Evolutionary conservation across 2,113 vertebrate genomes (phyloP), one percentile per base, ranked within the genome.

Genomic region (Erpornis zantholeuca): DNA sequence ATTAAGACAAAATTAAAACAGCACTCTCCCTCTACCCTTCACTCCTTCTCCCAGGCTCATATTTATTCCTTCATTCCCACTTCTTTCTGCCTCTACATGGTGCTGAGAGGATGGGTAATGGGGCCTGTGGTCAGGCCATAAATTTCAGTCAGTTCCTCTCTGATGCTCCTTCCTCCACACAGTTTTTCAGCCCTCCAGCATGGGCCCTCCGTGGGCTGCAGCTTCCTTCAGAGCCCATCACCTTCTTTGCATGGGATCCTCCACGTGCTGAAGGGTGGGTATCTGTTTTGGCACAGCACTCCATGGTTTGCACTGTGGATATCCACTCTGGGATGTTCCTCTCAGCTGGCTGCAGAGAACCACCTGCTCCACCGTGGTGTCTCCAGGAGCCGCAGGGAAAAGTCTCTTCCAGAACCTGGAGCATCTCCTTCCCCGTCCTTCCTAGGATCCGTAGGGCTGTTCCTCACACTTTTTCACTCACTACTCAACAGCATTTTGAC

Each of bases 1-100:
- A 79, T 28, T 27, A 69, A 35, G 38, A 59, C 23, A 52, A 38
- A 80, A 52, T 38, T 33, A 22, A 66, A 86, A 19, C 4, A 42
- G 4, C 23, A 22, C 0, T 10, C 82, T 59, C 4, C 1, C 2
- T 4, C 6, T 54, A 10, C 4, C 2, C 1, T 5, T 63, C 28
- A 19, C 16, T 12, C 16, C 45, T 90, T 77, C 71, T 35, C 4
- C 19, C 15, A 23, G 24, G 23, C 12, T 73, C 16, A 82, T 4
- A 20, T 60, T 60, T 2, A 70, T n/a, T 78, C 29, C 35, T 84
- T 90, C 33, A 29, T 61, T 71, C 36, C 15, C 12, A 21, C 5
- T 70, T 10, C 9, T 63, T n/a, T 52, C 9, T 88, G 24, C 31
- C 17, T 38, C 18, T 22, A 25, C 3, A 8, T 14, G 12, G 15